phyloP scores from a whole-genome alignment of 2,797 vertebrate genomes.

The Dallia pectoralis region DNA sequence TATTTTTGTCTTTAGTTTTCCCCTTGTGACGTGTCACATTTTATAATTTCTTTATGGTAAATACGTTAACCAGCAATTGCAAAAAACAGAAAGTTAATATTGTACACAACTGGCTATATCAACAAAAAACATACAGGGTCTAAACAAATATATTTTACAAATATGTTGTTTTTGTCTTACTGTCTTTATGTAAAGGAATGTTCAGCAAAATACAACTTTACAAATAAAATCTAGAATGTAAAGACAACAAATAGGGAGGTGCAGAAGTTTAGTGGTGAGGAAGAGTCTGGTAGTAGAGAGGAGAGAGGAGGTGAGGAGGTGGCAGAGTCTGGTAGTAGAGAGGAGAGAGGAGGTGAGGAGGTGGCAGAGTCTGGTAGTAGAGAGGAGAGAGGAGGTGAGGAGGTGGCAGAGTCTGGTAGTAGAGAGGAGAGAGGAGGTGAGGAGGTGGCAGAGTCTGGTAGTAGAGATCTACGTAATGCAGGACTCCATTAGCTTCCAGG shows the following conservation, averaged over 20 bases:
- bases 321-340: neutral
- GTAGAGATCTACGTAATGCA: slow-evolving; percentile 51
- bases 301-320: neutral
- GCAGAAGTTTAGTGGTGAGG: neutral
- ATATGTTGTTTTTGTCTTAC: neutral
- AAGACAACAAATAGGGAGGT: neutral
- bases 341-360: neutral
- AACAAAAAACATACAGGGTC: too few species aligned
- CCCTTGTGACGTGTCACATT: slow-evolving; percentile 53
- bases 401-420: neutral
- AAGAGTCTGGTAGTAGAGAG: neutral
- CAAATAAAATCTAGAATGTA: neutral
- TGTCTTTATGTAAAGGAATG: neutral
- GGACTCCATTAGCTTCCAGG: slow-evolving; percentile 59
- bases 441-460: slow-evolving; percentile 38
- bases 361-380: slow-evolving; percentile 50
- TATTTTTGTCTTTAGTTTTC: slow-evolving; percentile 59
- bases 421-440: neutral
- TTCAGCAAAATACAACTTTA: neutral
- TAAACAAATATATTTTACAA: too few species aligned
- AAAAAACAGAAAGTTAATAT: too few species aligned
- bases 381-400: slow-evolving; percentile 20
- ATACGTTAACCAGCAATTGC: slow-evolving; percentile 5
- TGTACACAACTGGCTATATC: too few species aligned
- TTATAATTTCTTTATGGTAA: slow-evolving; percentile 21